Evolutionary conservation across 2,113 vertebrate species (phyloP), one percentile per base, ranked within the genome.

Genomic region (Coturnix japonica): DNA sequence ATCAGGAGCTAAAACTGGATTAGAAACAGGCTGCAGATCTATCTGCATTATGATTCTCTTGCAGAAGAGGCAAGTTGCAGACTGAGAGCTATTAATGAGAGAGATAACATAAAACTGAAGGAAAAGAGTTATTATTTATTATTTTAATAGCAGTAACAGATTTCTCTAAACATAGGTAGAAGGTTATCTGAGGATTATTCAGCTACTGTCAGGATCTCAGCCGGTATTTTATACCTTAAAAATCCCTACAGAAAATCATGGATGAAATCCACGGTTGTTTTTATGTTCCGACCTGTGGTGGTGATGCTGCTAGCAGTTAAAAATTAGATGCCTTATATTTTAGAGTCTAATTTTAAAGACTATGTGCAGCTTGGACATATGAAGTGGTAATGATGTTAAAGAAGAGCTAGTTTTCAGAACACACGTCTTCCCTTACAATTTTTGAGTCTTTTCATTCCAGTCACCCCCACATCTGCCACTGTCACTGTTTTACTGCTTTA

Each of bases 401-500:
- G 61, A 75, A 84, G n/a, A 53, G 25, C 12, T 75, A 31, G 30
- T n/a, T 90, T 73, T 87, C 41, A 51, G 65, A 33, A 22, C 61
- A 71, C 30, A 67, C 8, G 28, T 47, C n/a, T 60, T 66, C 17
- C 79, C 28, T 81, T 84, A 25, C 49, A 47, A 57, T 85, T 82
- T 93, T 60, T 94, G 28, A 90, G 39, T 84, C 6, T 79, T 43
- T 91, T 89, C 56, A 25, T 78, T 80, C n/a, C 46, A 56, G 53
- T 25, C 22, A 2, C 63, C 46, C 44, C 53, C 85, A 61, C 26
- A 64, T 20, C 56, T 90, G 54, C 39, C 65, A 51, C 25, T 57
- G 9, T 69, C 54, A 54, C 17, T 66, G 61, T 7, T 41, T 81
- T 64, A 37, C 64, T 66, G 61, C 8, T 41, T 81, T 64, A 37